phyloP scores from a whole-genome alignment of 2,113 vertebrate species.

The Melanocharis versteri region DNA sequence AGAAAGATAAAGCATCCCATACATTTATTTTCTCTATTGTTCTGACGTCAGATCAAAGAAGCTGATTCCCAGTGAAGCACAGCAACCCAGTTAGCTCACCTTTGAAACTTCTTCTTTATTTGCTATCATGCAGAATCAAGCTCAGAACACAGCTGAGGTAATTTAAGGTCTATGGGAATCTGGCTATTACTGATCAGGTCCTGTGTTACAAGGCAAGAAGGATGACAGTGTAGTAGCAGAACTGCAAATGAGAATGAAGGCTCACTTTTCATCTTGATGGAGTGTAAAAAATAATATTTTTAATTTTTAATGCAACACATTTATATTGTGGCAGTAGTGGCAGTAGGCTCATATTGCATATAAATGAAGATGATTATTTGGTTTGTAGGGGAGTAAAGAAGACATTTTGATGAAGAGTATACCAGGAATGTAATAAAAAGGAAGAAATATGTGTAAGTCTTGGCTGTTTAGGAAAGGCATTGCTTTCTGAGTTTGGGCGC shows the following conservation, averaged over 20 bases:
- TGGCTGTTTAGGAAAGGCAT: constrained; percentile 26
- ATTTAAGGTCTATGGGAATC: constrained; percentile 49
- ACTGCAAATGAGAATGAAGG: constrained; percentile 24
- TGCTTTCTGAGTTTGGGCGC: constrained; percentile 23
- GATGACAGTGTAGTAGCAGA: not conserved
- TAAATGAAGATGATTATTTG: constrained; percentile 58
- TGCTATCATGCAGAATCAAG: constrained; percentile 39
- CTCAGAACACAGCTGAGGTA: constrained; percentile 35
- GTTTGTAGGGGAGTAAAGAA: constrained; percentile 43
- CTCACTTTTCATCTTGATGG: constrained; percentile 70
- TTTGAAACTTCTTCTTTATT: constrained; percentile 58
- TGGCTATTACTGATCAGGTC: constrained; percentile 10
- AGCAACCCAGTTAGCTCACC: not conserved
- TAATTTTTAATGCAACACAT: constrained; percentile 76
- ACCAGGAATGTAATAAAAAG: constrained; percentile 12
- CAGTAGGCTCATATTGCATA: constrained; percentile 38
- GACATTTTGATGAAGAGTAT: constrained; percentile 44
- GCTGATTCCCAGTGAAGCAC: constrained; percentile 28
- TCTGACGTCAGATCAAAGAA: constrained; percentile 62
- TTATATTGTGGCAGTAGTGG: constrained; percentile 51
- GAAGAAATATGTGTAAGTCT: not conserved
- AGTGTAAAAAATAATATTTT: constrained; percentile 74
- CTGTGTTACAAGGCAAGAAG: constrained; percentile 31
- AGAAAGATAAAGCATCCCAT: constrained; percentile 32
- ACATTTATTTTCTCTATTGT: constrained; percentile 45